Evolutionary conservation across 2,888 invertebrate genomes (phyloP).

Genomic region (Thereva nobilitata): DNA sequence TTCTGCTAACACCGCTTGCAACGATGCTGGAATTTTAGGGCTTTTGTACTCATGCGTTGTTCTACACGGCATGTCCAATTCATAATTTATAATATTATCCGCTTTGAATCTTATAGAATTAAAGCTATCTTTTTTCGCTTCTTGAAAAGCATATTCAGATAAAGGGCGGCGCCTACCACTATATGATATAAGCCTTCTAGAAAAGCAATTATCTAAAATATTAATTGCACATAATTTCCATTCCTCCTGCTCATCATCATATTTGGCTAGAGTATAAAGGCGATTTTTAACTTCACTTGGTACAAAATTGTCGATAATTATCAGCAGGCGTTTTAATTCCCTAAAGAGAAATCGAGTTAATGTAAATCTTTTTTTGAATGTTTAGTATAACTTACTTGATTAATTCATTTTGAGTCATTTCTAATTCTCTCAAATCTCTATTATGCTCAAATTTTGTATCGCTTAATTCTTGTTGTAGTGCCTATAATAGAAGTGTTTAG

Average conservation of each 20-base stretch:
- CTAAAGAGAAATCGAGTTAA: constrained; percentile 50
- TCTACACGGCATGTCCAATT: constrained; percentile 58
- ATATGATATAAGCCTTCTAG: constrained; percentile 67
- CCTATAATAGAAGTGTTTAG: constrained; percentile 39
- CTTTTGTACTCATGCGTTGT: constrained; percentile 58
- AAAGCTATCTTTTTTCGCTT: constrained; percentile 52
- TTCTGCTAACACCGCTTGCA: constrained; percentile 58
- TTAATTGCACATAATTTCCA: constrained; percentile 64
- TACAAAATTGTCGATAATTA: constrained; percentile 89
- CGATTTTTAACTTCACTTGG: constrained; percentile 79
- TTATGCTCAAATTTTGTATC: constrained; percentile 88
- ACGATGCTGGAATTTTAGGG: constrained; percentile 57
- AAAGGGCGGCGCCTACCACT: constrained; percentile 67
- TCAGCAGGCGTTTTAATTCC: constrained; percentile 85
- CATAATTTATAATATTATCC: constrained; percentile 57
- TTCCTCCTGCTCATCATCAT: constrained; percentile 81
- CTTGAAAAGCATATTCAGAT: constrained; percentile 63
- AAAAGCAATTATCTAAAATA: constrained; percentile 57
- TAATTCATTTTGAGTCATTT: constrained; percentile 88
- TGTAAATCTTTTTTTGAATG: neutral
- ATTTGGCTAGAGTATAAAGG: constrained; percentile 72
- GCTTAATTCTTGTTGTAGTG: constrained; percentile 72
- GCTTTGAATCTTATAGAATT: constrained; percentile 54
- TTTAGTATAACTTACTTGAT: constrained; percentile 62
- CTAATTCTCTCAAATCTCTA: constrained; percentile 87